These are phyloP conservation scores for Zoanthus solanderi DNA, from an alignment of 92 coral and sea anemone genomes.

Conservation along the genomic window DNA sequence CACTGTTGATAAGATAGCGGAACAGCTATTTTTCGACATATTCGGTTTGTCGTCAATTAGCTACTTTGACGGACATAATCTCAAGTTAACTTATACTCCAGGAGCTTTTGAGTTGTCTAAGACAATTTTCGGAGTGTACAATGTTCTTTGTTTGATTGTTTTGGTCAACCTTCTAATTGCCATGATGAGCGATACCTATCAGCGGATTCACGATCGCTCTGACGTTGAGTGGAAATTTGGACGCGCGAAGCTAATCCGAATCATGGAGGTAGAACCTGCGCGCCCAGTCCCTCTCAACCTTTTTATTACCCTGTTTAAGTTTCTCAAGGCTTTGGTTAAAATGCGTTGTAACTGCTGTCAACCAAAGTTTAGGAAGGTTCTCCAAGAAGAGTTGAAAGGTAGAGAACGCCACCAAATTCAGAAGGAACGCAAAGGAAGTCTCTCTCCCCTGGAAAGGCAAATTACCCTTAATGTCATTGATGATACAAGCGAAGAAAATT, in stretches of 20 bases:
- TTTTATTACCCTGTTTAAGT: slow-evolving; percentile 73
- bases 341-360: slow-evolving; percentile 83
- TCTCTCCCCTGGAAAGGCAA: slow-evolving; percentile 10
- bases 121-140: slow-evolving; percentile 89
- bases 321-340: slow-evolving; percentile 64
- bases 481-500: slow-evolving; percentile 23
- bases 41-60: slow-evolving; percentile 77
- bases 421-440: neutral
- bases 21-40: slow-evolving; percentile 79
- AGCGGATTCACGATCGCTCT: slow-evolving; percentile 88
- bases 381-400: slow-evolving; percentile 57
- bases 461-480: slow-evolving; percentile 22
- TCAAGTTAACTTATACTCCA: neutral
- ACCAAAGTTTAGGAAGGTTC: slow-evolving; percentile 62
- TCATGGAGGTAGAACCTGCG: slow-evolving; percentile 90
- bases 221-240: slow-evolving; percentile 98
- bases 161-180: slow-evolving; percentile 92
- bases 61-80: slow-evolving; percentile 41
- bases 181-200: slow-evolving; percentile 99
- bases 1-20: slow-evolving; percentile 62
- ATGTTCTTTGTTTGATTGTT: slow-evolving; percentile 82
- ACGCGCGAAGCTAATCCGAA: slow-evolving; percentile 88
- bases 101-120: slow-evolving; percentile 61
- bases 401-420: slow-evolving; percentile 4
- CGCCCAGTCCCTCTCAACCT: slow-evolving; percentile 91